Base-by-base conservation (phyloP, 2,888 invertebrate species). In the Hydropsyche betteni region DNA sequence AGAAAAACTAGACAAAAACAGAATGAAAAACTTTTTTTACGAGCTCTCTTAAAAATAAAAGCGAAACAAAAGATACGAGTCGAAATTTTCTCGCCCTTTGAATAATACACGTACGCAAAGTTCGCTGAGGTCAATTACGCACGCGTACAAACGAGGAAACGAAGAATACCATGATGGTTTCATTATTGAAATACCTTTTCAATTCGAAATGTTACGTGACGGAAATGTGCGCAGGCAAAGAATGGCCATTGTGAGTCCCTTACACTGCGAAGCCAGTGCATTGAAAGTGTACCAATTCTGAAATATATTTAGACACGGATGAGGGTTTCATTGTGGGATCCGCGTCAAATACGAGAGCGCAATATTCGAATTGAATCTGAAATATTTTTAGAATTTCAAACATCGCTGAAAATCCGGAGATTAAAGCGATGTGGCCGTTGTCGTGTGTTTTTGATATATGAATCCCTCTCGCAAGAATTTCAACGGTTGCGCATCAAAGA, bases 1-100 rank as follows among this genome's bases (percentile, higher is more conserved):
- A 16, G 52, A 51, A 58, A 72, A 72, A 72, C 51, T 51, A 51
- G 7, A 12, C 53, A n/a, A 50, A 70, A 70, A 70, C 70, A 53
- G 34, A 70, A 52, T 72, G 72, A 58, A 72, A 72, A 72, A 72
- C 58, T 72, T 72, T 72, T 16, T 50, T 53, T 53, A 36, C 52
- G 70, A 53, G n/a, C n/a, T 58, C 38, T 16, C 58, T 61, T 72
- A 72, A 72, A 72, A 58, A 64, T 64, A 64, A 64, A 72, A 55
- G 53, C n/a, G 70, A 34, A 53, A 44, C 12, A 64, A 33, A 64
- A 50, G 7, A 24, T 7, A 14, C 69, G 24, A 44, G 16, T n/a
- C 44, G 69, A 68, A 12, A 36, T 51, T 69, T 50, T 10, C 7
- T n/a, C 44, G 5, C 44, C 7, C 58, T 16, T 58, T 8, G 8